A percentile compares a stretch with the other conserved stretches of the same genome.
These are phyloP conservation scores for Paramormyrops kingsleyae DNA, from an alignment of 2,113 vertebrate species.

Conservation along the genomic window DNA sequence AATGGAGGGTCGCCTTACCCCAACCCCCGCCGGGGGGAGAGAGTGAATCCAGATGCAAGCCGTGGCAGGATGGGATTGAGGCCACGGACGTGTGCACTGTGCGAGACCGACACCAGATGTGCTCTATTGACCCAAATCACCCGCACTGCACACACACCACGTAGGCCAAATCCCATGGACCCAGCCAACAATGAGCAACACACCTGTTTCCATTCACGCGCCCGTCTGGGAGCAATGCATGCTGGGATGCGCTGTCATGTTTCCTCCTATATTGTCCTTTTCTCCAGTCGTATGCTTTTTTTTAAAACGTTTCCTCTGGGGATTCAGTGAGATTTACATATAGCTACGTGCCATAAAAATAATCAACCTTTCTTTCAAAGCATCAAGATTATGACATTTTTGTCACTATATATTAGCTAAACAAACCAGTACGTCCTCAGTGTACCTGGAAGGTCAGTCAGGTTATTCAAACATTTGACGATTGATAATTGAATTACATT, in stretches of 20 bases:
- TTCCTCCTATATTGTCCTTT: slow-evolving; percentile 34
- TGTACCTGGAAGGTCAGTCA: slow-evolving; percentile 61
- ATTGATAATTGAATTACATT: slow-evolving; percentile 74
- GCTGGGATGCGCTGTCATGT: slow-evolving; percentile 57
- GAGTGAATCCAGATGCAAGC: slow-evolving; percentile 70
- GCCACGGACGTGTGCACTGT: slow-evolving; percentile 66
- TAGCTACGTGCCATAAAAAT: not conserved
- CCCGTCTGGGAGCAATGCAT: slow-evolving; percentile 53
- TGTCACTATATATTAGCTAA: slow-evolving; percentile 64
- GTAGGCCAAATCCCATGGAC: slow-evolving; percentile 63
- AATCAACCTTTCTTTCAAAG: slow-evolving; percentile 40
- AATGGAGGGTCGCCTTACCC: slow-evolving; percentile 45
- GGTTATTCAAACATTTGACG: slow-evolving; percentile 75
- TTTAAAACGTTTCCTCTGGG: slow-evolving; percentile 47
- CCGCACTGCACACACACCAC: slow-evolving; percentile 67
- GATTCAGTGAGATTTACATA: slow-evolving; percentile 43
- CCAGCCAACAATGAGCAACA: slow-evolving; percentile 66
- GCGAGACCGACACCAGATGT: slow-evolving; percentile 75
- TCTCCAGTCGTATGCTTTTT: slow-evolving; percentile 43
- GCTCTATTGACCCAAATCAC: slow-evolving; percentile 75
- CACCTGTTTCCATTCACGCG: slow-evolving; percentile 73
- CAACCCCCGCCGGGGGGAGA: slow-evolving; percentile 13
- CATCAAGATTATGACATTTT: slow-evolving; percentile 7
- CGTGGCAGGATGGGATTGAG: slow-evolving; percentile 60
- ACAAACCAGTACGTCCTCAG: slow-evolving; percentile 64